Evolutionary conservation across 2,113 vertebrate species (phyloP).

Genomic region (Enhydra lutris): DNA sequence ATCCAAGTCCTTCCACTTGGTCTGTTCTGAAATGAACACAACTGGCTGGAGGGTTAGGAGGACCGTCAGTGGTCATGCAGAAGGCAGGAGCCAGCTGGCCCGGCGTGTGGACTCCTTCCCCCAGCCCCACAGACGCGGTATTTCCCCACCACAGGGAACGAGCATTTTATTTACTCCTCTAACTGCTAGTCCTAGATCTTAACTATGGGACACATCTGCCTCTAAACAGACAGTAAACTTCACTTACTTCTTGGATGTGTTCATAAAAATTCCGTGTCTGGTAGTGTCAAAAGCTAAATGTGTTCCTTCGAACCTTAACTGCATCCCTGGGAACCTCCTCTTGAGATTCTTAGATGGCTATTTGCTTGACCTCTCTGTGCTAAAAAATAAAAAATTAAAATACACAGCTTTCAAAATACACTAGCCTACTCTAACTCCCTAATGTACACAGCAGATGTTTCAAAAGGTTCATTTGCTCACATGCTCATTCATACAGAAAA

Average conservation of each 20-base stretch:
- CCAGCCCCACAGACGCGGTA: rapidly evolving
- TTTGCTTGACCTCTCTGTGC: neutral
- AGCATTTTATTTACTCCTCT: neutral
- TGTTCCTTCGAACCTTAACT: neutral
- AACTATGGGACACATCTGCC: neutral
- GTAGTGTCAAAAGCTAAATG: neutral
- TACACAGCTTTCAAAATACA: neutral
- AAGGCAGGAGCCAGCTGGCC: neutral
- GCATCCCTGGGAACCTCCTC: neutral
- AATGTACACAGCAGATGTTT: neutral
- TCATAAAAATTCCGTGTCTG: constrained; percentile 7
- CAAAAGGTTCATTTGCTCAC: neutral
- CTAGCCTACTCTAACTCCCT: neutral
- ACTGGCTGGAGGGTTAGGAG: neutral
- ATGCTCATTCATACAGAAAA: neutral
- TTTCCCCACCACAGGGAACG: neutral
- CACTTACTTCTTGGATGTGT: neutral
- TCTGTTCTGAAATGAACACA: neutral
- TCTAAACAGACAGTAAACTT: neutral
- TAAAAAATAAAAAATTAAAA: neutral
- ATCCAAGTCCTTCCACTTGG: neutral
- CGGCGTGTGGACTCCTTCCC: neutral
- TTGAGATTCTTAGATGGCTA: neutral
- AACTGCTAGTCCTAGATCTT: neutral
- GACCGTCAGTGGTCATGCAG: neutral